Percentiles rank a stretch among this genome's conserved stretches.
These are phyloP conservation scores for Drosophila lacteicornis DNA, from an alignment of 1,140 invertebrate species.

Conservation along the genomic window DNA sequence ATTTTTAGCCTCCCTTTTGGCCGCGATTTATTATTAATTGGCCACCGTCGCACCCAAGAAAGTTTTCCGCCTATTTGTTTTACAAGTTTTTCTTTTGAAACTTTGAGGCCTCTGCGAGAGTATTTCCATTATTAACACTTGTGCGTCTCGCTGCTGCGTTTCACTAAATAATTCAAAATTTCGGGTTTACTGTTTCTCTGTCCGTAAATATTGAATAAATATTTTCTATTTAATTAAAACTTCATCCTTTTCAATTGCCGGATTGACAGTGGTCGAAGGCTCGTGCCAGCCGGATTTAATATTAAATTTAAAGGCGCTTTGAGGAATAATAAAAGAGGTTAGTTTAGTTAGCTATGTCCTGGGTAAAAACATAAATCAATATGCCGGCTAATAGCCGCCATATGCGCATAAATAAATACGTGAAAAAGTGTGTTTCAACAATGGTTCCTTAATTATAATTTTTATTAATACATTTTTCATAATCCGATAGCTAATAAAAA, in stretches of 20 bases:
- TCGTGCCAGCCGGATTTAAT: slow-evolving; percentile 12
- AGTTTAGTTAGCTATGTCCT: background rate
- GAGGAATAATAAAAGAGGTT: slow-evolving; percentile 9
- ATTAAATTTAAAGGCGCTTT: slow-evolving; percentile 26
- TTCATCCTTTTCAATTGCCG: slow-evolving; percentile 57
- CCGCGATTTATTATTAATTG: slow-evolving; percentile 79
- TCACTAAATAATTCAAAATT: slow-evolving; percentile 72
- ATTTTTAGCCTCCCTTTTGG: slow-evolving; percentile 35
- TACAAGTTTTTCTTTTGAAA: slow-evolving; percentile 44
- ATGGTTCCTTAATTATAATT: slow-evolving; percentile 55
- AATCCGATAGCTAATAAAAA: slow-evolving; percentile 24
- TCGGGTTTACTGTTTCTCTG: slow-evolving; percentile 48
- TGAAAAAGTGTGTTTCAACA: slow-evolving; percentile 19
- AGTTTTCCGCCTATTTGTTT: slow-evolving; percentile 69
- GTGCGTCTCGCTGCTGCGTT: slow-evolving; percentile 44
- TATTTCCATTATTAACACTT: slow-evolving; percentile 80
- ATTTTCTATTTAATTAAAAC: slow-evolving; percentile 76
- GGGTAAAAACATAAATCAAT: slow-evolving; percentile 8
- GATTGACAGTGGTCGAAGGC: background rate
- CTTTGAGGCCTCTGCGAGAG: slow-evolving; percentile 7
- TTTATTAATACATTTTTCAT: slow-evolving; percentile 53
- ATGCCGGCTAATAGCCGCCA: background rate
- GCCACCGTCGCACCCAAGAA: slow-evolving; percentile 32
- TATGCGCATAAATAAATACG: slow-evolving; percentile 10
- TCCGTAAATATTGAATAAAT: slow-evolving; percentile 72